These are phyloP conservation scores for Lacanobia wlatinum DNA, from an alignment of 2,888 invertebrate species.

Conservation along the genomic window DNA sequence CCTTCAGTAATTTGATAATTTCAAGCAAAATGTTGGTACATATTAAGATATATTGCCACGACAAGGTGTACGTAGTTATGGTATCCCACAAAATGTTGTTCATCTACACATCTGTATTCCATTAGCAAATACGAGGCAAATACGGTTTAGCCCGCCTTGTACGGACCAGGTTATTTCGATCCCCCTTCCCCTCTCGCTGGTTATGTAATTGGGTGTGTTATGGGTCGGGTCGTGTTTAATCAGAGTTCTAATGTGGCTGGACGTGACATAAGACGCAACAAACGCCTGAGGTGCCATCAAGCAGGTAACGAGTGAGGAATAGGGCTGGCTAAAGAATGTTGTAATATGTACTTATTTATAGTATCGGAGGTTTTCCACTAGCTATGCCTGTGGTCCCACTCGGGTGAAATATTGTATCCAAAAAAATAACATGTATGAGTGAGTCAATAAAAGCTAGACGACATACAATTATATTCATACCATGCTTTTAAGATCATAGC, in stretches of 20 bases:
- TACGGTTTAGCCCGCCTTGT: constrained; percentile 82
- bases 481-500: not conserved
- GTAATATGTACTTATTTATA: not conserved
- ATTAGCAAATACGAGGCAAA: constrained; percentile 89
- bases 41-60: constrained; percentile 53
- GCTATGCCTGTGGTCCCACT: too few relatives aligned
- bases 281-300: constrained; percentile 87
- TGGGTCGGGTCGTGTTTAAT: constrained; percentile 80
- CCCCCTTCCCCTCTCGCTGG: constrained; percentile 63
- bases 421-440: too few relatives aligned
- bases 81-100: constrained; percentile 83
- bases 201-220: constrained; percentile 75
- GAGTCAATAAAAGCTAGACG: not conserved
- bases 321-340: constrained; percentile 72
- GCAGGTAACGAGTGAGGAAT: constrained; percentile 79
- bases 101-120: constrained; percentile 88
- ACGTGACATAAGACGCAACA: constrained; percentile 83
- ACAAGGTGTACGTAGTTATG: constrained; percentile 78
- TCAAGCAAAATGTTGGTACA: constrained; percentile 38
- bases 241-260: constrained; percentile 82
- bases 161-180: constrained; percentile 75
- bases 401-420: not conserved
- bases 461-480: not conserved
- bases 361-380: not conserved
- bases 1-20: constrained; percentile 62